Percentiles rank a stretch among this genome's conserved stretches.
phyloP scores from a whole-genome alignment of 2,888 invertebrate species.

The Parascotia fuliginaria region DNA sequence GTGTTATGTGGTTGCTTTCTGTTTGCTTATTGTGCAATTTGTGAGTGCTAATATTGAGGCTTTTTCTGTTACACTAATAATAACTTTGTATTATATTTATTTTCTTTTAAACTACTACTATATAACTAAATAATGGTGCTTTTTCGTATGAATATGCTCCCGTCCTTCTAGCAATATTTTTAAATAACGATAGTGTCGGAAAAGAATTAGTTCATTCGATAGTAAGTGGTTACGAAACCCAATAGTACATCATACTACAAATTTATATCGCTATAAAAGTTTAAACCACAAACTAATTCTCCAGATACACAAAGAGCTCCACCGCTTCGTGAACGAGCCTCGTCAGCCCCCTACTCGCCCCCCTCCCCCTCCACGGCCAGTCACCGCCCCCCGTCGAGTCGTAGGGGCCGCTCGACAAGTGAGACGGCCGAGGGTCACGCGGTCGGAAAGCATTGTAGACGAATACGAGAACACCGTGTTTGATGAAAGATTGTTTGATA shows the following conservation, averaged over 20 bases:
- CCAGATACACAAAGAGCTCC: conserved; percentile 90
- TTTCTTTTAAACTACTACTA: no score
- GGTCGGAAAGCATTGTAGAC: conserved; percentile 71
- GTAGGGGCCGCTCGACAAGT: conserved; percentile 23
- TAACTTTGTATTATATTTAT: background rate
- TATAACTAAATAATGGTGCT: no score
- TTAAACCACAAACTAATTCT: background rate
- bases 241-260: no score
- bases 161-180: no score
- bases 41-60: background rate
- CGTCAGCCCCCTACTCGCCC: conserved; percentile 25
- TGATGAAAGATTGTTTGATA: conserved; percentile 59
- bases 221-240: no score
- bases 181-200: no score
- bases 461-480: conserved; percentile 61
- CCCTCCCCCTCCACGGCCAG: conserved; percentile 22
- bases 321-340: conserved; percentile 84
- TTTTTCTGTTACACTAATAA: background rate
- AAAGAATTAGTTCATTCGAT: no score
- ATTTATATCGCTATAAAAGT: no score
- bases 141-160: no score
- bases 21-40: background rate
- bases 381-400: conserved; percentile 6
- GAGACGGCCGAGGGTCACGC: conserved; percentile 40
- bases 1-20: background rate